Conservation (phyloP, 2,888 invertebrate genomes). For the Nomada flava region DNA sequence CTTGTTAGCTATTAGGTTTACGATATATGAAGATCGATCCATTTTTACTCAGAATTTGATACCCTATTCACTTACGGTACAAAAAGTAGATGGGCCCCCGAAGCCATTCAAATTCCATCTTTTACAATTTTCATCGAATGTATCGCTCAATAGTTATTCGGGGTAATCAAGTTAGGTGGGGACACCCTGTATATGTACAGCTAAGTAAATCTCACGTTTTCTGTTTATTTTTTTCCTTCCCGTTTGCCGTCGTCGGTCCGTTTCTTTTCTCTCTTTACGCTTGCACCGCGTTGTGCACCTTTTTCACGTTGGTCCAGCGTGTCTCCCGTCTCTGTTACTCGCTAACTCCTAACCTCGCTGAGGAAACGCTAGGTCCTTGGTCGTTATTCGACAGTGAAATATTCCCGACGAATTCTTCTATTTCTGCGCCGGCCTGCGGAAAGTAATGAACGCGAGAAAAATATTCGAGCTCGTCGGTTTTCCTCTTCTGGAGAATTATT, state of each 20-base stretch:
- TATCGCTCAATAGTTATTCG: too few species aligned
- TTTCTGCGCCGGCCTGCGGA: constrained; percentile 31
- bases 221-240: background rate
- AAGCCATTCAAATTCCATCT: too few species aligned
- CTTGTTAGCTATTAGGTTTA: too few species aligned
- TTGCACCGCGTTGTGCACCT: constrained; percentile 1
- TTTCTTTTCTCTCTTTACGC: background rate
- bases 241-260: too few species aligned
- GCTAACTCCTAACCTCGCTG: constrained; percentile 16
- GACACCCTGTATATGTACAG: background rate
- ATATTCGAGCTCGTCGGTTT: constrained; percentile 16
- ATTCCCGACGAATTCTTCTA: constrained; percentile 53
- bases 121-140: too few species aligned
- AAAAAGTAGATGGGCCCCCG: too few species aligned
- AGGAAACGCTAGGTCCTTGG: background rate
- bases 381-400: constrained; percentile 52
- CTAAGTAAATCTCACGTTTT: background rate
- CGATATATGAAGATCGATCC: too few species aligned
- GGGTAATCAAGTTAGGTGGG: too few species aligned
- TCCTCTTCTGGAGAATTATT: constrained; percentile 39
- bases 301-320: constrained; percentile 23
- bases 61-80: too few species aligned
- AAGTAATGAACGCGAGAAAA: constrained; percentile 50
- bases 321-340: constrained; percentile 3
- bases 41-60: too few species aligned